phyloP scores from a whole-genome alignment of 2,797 vertebrate species.

The Meda fulgida region DNA sequence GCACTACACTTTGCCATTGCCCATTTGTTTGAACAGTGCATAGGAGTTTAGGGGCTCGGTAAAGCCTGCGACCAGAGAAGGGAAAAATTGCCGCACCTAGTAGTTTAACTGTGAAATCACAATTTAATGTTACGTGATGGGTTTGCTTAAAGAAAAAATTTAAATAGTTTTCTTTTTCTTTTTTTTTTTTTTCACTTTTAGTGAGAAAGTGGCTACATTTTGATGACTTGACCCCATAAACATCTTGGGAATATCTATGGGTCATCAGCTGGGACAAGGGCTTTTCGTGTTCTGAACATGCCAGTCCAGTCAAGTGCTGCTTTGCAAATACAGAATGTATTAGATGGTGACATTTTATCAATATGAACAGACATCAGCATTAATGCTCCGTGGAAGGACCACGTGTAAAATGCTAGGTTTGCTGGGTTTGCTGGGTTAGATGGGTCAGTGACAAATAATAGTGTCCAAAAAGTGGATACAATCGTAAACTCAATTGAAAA shows the following conservation, averaged over 20 bases:
- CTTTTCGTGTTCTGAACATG: conserved; percentile 51
- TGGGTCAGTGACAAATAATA: neutral
- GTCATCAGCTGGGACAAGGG: conserved; percentile 59
- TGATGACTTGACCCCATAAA: conserved; percentile 55
- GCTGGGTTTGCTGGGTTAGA: neutral
- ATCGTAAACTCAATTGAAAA: neutral
- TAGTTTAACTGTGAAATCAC: conserved; percentile 50
- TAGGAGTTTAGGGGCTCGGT: conserved; percentile 61
- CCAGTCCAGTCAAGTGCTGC: conserved; percentile 65
- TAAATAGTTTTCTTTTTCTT: neutral
- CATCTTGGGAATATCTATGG: conserved; percentile 56
- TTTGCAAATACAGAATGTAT: conserved; percentile 74
- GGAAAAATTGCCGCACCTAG: conserved; percentile 71
- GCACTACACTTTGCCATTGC: conserved; percentile 58
- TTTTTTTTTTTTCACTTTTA: neutral
- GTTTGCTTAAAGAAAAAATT: conserved; percentile 7
- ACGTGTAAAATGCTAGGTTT: neutral
- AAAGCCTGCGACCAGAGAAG: conserved; percentile 73
- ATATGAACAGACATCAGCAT: neutral
- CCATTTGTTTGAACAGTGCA: conserved; percentile 67
- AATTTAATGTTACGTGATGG: neutral
- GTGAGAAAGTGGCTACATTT: conserved; percentile 49
- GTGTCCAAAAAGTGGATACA: neutral
- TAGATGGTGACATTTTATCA: conserved; percentile 43
- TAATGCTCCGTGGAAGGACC: neutral